Conservation (phyloP, 2,888 invertebrate species). For the Myopa testacea region DNA sequence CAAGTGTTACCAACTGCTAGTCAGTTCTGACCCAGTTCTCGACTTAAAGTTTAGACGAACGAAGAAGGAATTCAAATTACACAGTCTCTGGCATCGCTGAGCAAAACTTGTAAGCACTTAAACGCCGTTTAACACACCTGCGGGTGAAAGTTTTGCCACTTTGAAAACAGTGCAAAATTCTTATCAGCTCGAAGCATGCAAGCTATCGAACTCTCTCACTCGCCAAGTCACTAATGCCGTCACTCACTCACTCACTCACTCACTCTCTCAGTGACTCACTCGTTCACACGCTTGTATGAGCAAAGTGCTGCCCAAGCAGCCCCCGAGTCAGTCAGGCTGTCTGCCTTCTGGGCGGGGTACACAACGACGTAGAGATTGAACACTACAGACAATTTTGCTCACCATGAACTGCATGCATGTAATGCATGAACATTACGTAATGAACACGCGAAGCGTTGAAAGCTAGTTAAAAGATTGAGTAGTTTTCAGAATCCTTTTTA, state of each 20-base stretch:
- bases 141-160: conserved; percentile 24
- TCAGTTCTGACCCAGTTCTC: neutral
- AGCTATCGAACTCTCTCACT: neutral
- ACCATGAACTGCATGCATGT: no score
- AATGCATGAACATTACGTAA: no score
- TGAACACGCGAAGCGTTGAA: no score
- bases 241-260: neutral
- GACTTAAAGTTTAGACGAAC: neutral
- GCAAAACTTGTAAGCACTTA: conserved; percentile 41
- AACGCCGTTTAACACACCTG: conserved; percentile 50
- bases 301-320: no score
- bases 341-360: no score
- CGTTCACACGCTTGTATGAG: no score
- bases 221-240: neutral
- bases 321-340: no score
- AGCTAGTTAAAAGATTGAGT: no score
- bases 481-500: no score
- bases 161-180: neutral
- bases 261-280: neutral
- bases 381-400: no score
- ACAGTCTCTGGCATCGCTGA: neutral
- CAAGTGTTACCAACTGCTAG: neutral
- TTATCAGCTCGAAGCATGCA: no score
- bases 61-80: neutral
- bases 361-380: no score